phyloP scores from a whole-genome alignment of 2,113 vertebrate genomes.

The Rynchops niger region DNA sequence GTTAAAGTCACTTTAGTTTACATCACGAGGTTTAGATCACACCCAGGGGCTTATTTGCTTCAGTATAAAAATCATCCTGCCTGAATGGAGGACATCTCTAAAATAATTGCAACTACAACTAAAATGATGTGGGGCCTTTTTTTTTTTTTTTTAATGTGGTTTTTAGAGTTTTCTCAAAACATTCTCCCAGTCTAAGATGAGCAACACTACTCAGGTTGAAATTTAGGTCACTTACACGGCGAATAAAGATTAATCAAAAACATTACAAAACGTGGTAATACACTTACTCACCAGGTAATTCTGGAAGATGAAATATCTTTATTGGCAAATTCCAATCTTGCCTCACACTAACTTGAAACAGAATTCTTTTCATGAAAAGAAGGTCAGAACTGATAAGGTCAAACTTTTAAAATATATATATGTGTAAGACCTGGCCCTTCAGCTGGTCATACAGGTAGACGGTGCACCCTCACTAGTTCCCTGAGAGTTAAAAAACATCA shows the following conservation, averaged over 20 bases:
- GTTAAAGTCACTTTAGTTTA: constrained; percentile 13
- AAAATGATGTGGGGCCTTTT: neutral
- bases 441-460: neutral
- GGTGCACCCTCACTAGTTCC: neutral
- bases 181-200: neutral
- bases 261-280: neutral
- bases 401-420: neutral
- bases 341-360: neutral
- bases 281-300: neutral
- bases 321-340: neutral
- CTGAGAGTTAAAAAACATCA: neutral
- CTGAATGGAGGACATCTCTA: neutral
- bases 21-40: neutral
- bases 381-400: neutral
- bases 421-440: neutral
- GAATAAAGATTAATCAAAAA: neutral
- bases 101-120: neutral
- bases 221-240: neutral
- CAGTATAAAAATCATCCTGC: neutral
- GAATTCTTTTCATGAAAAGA: neutral
- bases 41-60: neutral
- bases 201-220: neutral
- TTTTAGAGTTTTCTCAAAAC: neutral
- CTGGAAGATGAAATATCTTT: neutral
- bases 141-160: neutral